Conservation (phyloP, 1,140 invertebrate genomes). For the Macrostomum lignano region DNA sequence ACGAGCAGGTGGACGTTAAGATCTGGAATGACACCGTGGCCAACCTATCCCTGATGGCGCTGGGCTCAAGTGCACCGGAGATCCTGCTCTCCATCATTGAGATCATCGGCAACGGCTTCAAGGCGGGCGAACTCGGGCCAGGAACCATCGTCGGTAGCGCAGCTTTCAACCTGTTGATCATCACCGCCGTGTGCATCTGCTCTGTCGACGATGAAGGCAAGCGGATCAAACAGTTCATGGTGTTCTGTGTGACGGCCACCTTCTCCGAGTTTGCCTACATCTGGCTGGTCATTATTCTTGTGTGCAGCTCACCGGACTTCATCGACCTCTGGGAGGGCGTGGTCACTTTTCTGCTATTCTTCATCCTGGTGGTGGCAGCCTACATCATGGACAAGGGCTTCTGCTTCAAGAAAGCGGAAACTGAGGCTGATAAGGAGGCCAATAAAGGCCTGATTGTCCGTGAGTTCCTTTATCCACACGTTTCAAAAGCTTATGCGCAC, state of each 20-base stretch:
- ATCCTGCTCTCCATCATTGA: slow-evolving; percentile 31
- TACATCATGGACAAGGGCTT: slow-evolving; percentile 31
- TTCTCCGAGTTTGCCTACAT: slow-evolving; percentile 31
- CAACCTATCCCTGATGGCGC: slow-evolving; percentile 31
- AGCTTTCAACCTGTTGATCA: slow-evolving; percentile 30
- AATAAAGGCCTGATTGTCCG: no score
- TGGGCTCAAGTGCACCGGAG: slow-evolving; percentile 31
- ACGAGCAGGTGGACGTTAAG: slow-evolving; percentile 15
- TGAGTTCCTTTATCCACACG: no score
- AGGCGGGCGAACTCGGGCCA: slow-evolving; percentile 16
- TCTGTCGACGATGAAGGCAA: slow-evolving; percentile 15
- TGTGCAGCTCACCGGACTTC: slow-evolving; percentile 26
- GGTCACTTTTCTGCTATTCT: no score
- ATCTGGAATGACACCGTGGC: slow-evolving; percentile 33
- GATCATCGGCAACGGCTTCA: slow-evolving; percentile 10
- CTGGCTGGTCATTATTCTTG: slow-evolving; percentile 30
- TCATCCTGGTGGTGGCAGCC: no score
- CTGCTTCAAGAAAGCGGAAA: slow-evolving; percentile 12
- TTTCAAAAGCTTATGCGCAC: no score
- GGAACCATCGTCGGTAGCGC: slow-evolving; percentile 31
- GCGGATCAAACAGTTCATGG: slow-evolving; percentile 24
- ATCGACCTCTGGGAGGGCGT: no score
- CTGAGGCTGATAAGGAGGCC: slow-evolving; percentile 7
- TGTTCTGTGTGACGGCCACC: slow-evolving; percentile 24
- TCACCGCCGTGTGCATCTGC: slow-evolving; percentile 22